phyloP scores from a whole-genome alignment of 2,113 vertebrate species.

The Myanophis thanlyinensis region DNA sequence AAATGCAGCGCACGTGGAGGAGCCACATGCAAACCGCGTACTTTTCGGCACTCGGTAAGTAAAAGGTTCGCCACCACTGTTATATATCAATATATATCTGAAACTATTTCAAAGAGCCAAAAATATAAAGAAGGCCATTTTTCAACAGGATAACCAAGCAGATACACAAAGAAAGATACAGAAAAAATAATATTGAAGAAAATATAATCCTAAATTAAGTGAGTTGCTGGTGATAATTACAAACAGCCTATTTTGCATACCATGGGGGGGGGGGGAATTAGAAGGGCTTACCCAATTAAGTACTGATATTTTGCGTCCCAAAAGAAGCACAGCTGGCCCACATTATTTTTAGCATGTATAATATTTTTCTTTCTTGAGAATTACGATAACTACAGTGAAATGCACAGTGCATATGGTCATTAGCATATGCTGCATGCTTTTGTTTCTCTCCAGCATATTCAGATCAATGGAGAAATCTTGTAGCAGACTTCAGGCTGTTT shows the following conservation, averaged over 20 bases:
- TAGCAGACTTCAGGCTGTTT: neutral
- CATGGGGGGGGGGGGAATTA: neutral
- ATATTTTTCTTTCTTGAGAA: neutral
- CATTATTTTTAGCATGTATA: conserved; percentile 9
- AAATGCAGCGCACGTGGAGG: no score
- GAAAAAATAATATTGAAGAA: neutral
- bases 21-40: no score
- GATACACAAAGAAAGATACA: neutral
- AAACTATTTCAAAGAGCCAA: neutral
- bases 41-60: no score
- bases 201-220: conserved; percentile 20
- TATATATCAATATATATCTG: no score
- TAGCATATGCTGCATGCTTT: conserved; percentile 13
- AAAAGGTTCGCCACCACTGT: no score
- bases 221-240: neutral
- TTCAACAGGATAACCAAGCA: conserved; percentile 2
- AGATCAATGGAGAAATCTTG: conserved; percentile 7
- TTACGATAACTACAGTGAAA: conserved; percentile 2
- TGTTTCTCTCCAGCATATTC: conserved; percentile 8
- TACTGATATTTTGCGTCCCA: neutral
- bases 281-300: neutral
- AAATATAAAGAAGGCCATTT: neutral
- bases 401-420: neutral
- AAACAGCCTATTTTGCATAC: neutral
- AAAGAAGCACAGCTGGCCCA: neutral